Evolutionary conservation across 2,113 vertebrate species (phyloP).

Genomic region (Benitochromis conjunctus): DNA sequence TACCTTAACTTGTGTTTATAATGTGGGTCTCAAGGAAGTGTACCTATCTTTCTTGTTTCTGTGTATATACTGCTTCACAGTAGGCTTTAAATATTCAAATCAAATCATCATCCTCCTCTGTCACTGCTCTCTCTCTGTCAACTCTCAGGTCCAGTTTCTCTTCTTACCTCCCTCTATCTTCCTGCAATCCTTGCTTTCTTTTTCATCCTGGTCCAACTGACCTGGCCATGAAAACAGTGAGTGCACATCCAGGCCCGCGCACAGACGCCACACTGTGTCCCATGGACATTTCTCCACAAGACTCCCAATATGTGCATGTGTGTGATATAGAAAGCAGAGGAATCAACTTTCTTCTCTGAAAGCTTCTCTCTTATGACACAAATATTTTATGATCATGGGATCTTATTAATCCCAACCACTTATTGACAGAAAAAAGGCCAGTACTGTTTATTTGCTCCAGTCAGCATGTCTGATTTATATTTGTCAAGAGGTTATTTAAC

Average conservation of each 20-base stretch:
- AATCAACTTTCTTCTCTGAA: background rate
- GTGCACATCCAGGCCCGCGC: background rate
- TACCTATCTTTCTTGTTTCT: background rate
- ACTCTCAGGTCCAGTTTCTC: background rate
- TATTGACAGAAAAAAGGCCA: background rate
- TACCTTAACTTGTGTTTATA: background rate
- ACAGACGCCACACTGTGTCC: background rate
- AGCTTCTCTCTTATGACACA: background rate
- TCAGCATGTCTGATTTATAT: background rate
- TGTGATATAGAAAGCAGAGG: background rate
- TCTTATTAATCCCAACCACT: background rate
- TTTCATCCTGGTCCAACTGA: conserved; percentile 38
- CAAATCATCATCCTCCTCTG: background rate
- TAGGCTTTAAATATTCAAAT: background rate
- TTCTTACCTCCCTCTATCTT: background rate
- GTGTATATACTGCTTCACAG: background rate
- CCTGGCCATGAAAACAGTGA: conserved; percentile 14
- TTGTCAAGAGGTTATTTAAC: background rate
- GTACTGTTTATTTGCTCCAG: background rate
- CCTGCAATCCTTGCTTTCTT: background rate
- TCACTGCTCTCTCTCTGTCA: background rate
- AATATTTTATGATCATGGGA: background rate
- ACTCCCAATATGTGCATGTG: background rate
- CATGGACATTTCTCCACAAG: background rate
- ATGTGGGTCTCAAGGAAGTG: background rate